Base-by-base conservation (phyloP, 2,888 invertebrate species). In the Phaedon cochleariae region DNA sequence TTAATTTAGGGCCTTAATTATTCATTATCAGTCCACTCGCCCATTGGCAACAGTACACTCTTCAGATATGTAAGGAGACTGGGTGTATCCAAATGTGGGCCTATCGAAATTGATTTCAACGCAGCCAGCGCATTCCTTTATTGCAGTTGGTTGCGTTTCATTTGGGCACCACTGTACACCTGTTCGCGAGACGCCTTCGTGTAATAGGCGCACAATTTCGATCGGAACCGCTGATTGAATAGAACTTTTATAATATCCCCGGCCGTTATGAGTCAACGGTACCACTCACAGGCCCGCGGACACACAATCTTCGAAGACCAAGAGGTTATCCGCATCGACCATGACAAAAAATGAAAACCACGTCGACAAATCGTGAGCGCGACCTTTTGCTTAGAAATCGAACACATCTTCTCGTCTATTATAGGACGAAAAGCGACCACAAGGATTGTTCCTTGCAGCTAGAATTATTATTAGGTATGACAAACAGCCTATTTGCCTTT, bases 261-360 rank as follows among this genome's bases (percentile, higher is more conserved):
- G 53, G 61, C 61, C 61, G 61, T 61, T 61, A 61, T 31, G 61
- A 46, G 21, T 29, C 31, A 61, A 61, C 61, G 61, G 61, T 61
- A 61, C 34, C 10, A 34, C 34, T 7, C 34, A 34, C 34, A 34
- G 34, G 34, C 34, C 34, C 10, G 34, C 5, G 34, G 34, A 34
- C 7, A 34, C 34, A 34, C 10, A 34, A 34, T 34, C 7, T 10
- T 12, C 3, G 9, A n/a, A 34, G 34, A 26, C 26, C 26, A 26
- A 34, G 34, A 34, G 34, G 34, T 34, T 34, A 34, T 34, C 34
- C 34, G 34, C 34, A 34, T 10, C 10, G 2, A 34, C 34, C 34
- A 12, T 34, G 34, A 9, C 34, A 10, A 10, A 34, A 34, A 34
- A 34, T 34, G 12, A 34, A 10, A 34, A 10, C 34, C 34, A 34